Evolutionary conservation across 2,888 invertebrate species (phyloP), one percentile per base, ranked within the genome.

Genomic region (Neoascia interrupta): DNA sequence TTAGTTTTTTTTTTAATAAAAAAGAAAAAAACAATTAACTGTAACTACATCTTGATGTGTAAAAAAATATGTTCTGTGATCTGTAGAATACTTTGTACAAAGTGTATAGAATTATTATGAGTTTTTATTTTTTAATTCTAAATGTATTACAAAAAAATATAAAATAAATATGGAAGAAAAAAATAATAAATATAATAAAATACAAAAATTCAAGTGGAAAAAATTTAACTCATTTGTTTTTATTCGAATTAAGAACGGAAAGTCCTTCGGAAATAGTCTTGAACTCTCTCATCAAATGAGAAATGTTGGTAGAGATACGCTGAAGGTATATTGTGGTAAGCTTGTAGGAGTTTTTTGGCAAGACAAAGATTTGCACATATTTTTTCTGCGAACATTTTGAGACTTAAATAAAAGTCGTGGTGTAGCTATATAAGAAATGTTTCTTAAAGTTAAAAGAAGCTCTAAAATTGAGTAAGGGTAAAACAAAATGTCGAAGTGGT

Each of bases 51-150:
- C 70, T 82, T 83, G 70, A 75, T 75, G 75, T 82, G 63, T 80
- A 76, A 80, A 68, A 74, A 82, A 84, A 85, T 85, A 85, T 87
- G 86, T 87, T 88, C 88, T 88, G 88, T 88, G 88, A 88, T 88
- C 87, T 86, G 87, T 88, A 87, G 87, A 85, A 87, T 87, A 87
- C 86, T 87, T 87, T 87, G 87, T 87, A 87, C 86, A 87, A 87
- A 87, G 85, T 87, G 86, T 85, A 83, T 83, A 87, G 85, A 85
- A 85, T 84, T 85, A 85, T 84, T 84, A 84, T 83, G 83, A 84
- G n/a, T 82, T 81, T 82, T 60, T 81, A 81, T 73, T 81, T 82
- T 82, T 82, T 81, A 73, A 83, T 82, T 82, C 61, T 53, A 63
- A 64, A 66, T 75, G 69, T 75, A 80, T 70, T 75, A 54, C 45